These are phyloP conservation scores for Ormia ochracea DNA, from an alignment of 2,888 invertebrate genomes.

Conservation along the genomic window DNA sequence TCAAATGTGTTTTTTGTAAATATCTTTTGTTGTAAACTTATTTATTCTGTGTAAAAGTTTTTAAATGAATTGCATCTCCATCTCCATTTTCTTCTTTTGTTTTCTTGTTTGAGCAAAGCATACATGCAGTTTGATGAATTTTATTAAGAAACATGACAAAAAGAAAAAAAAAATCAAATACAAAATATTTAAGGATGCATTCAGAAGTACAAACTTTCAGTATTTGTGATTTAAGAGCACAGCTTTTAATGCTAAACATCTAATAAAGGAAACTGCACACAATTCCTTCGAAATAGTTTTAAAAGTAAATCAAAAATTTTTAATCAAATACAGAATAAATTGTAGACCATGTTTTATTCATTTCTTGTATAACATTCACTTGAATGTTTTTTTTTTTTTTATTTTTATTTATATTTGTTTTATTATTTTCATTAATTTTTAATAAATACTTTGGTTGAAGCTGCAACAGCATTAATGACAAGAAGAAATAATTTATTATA, in stretches of 20 bases:
- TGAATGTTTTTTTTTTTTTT: no score
- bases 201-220: constrained; percentile 24
- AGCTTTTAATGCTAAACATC: background rate
- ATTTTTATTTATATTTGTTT: no score
- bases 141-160: constrained; percentile 24
- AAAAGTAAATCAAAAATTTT: constrained; percentile 3
- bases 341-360: background rate
- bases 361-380: no score
- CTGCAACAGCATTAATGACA: no score
- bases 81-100: no score
- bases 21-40: constrained; percentile 11
- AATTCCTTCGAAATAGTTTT: constrained; percentile 2
- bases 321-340: background rate
- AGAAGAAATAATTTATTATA: no score
- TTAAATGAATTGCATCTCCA: constrained; percentile 36
- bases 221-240: constrained; percentile 12
- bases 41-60: constrained; percentile 31
- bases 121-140: constrained; percentile 12
- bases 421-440: no score
- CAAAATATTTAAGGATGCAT: background rate
- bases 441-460: no score
- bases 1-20: background rate
- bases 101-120: background rate
- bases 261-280: background rate
- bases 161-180: no score